Percentiles rank a stretch among this genome's conserved stretches.
phyloP scores from a whole-genome alignment of 2,797 vertebrate species.

The Jordanella pulchra region DNA sequence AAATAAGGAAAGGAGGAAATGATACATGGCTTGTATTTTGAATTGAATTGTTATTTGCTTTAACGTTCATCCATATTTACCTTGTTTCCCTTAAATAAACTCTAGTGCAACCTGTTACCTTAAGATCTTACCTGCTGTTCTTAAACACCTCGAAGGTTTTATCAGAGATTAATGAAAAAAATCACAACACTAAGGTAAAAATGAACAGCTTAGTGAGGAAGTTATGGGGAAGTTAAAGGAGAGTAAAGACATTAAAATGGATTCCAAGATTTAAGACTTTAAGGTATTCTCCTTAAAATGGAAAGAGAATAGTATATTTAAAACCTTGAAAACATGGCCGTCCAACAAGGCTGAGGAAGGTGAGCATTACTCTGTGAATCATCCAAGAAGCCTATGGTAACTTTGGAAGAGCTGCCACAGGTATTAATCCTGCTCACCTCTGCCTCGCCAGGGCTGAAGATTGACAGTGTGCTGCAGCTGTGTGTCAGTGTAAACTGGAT shows the following conservation, averaged over 20 bases:
- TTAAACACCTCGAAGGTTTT: neutral
- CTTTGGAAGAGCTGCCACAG: too few relatives aligned
- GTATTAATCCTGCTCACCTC: too few relatives aligned
- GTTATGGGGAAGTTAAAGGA: neutral
- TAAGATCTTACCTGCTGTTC: neutral
- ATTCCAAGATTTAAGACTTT: too few relatives aligned
- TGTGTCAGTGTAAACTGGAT: too few relatives aligned
- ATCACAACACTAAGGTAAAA: neutral
- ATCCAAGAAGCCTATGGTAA: too few relatives aligned
- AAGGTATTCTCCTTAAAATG: neutral
- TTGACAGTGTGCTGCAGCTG: too few relatives aligned
- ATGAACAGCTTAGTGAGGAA: neutral
- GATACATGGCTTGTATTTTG: too few relatives aligned
- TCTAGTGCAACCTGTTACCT: neutral
- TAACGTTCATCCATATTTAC: neutral
- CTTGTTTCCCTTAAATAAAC: neutral
- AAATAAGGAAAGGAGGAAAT: too few relatives aligned
- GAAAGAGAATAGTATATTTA: neutral
- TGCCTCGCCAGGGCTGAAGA: too few relatives aligned
- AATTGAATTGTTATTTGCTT: neutral
- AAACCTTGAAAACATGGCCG: neutral
- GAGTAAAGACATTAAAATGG: neutral
- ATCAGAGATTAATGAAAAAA: neutral
- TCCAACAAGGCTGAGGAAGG: neutral
- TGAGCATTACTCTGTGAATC: too few relatives aligned